Evolutionary conservation across 1,140 invertebrate species (phyloP).

Genomic region (Brachionus asplanchnoidis): DNA sequence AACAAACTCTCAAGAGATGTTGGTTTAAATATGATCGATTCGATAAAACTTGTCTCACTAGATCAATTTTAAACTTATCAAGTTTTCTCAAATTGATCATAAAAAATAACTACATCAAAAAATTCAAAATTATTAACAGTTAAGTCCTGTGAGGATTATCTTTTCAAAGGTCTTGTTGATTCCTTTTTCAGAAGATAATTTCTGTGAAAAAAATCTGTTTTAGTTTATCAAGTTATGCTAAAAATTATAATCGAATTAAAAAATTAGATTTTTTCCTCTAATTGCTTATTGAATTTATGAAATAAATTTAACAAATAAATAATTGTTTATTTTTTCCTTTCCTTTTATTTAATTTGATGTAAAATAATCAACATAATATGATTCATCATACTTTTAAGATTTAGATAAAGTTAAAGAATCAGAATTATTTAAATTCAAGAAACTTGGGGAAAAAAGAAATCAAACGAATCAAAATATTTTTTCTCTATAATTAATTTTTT

Average conservation of each 20-base stretch:
- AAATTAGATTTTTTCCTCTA: not conserved
- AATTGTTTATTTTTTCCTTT: not conserved
- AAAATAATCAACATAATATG: not conserved
- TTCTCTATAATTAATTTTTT: too few relatives aligned
- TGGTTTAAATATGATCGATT: not conserved
- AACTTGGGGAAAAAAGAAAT: too few relatives aligned
- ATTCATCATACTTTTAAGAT: too few relatives aligned
- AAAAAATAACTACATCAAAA: not conserved
- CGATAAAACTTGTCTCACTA: not conserved
- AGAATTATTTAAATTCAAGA: too few relatives aligned
- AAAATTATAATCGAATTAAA: not conserved
- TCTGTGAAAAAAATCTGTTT: not conserved
- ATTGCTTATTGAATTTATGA: not conserved
- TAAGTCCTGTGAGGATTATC: not conserved
- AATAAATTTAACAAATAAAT: not conserved
- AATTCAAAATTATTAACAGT: not conserved
- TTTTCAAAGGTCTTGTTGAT: not conserved
- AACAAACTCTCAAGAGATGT: not conserved
- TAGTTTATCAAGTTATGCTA: not conserved
- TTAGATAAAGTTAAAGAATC: too few relatives aligned
- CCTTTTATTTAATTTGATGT: not conserved
- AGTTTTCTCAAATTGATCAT: not conserved
- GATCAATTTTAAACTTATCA: not conserved
- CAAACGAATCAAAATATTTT: too few relatives aligned
- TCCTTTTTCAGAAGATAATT: too few relatives aligned